Evolutionary conservation across 1,140 invertebrate genomes (phyloP).

Genomic region (Theocolax elegans): DNA sequence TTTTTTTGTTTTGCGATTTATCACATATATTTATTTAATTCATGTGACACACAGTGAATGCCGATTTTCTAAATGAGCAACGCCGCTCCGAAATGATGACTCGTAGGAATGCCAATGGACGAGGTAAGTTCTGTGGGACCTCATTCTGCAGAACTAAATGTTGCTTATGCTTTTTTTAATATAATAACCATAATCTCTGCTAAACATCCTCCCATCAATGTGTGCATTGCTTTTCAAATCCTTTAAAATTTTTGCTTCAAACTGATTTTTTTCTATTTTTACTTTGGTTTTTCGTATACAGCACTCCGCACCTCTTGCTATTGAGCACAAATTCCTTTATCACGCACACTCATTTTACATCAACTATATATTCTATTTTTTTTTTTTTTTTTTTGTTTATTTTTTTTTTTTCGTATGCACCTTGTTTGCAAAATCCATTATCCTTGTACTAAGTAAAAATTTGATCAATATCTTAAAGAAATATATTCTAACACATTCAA

Average conservation of each 20-base stretch:
- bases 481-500: too few relatives aligned
- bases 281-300: constrained; percentile 20
- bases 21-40: constrained; percentile 7
- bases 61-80: constrained; percentile 63
- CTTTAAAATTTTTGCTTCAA: constrained; percentile 11
- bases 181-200: not conserved
- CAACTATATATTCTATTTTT: too few relatives aligned
- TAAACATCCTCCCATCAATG: constrained; percentile 29
- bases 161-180: not conserved
- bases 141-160: constrained; percentile 32
- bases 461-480: too few relatives aligned
- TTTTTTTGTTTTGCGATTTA: too few relatives aligned
- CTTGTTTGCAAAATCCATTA: too few relatives aligned
- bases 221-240: constrained; percentile 12
- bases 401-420: too few relatives aligned
- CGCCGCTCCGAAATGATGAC: constrained; percentile 54
- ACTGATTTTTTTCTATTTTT: too few relatives aligned
- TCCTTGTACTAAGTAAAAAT: too few relatives aligned
- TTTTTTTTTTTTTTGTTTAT: too few relatives aligned
- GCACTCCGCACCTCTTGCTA: constrained; percentile 37
- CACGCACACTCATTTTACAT: constrained; percentile 9
- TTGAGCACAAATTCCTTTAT: constrained; percentile 5
- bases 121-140: constrained; percentile 49
- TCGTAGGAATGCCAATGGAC: constrained; percentile 51
- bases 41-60: constrained; percentile 38